These are phyloP conservation scores for Drosophila neonasuta DNA, from an alignment of 2,888 invertebrate species.

Conservation along the genomic window DNA sequence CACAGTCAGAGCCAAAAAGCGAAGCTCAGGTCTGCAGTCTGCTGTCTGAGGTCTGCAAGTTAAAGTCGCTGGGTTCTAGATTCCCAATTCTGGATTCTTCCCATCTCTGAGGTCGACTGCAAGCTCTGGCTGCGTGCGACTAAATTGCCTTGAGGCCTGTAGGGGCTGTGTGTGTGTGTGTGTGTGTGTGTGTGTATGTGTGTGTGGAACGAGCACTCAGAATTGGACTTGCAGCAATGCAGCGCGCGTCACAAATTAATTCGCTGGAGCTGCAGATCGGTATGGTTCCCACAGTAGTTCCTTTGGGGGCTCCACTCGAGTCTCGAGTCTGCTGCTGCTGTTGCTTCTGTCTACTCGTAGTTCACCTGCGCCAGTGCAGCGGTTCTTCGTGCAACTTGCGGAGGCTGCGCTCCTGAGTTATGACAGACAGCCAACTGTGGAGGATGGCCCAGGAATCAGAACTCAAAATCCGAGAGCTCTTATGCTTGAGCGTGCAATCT, in stretches of 20 bases:
- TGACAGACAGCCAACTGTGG: conserved; percentile 72
- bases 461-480: conserved; percentile 47
- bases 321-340: background rate
- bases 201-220: conserved; percentile 49
- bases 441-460: conserved; percentile 36
- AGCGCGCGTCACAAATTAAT: conserved; percentile 78
- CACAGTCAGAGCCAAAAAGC: conserved; percentile 15
- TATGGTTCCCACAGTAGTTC: conserved; percentile 75
- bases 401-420: conserved; percentile 71
- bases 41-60: conserved; percentile 8
- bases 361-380: conserved; percentile 78
- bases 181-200: conserved; percentile 5
- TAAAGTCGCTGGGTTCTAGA: conserved; percentile 2
- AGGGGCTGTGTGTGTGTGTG: conserved; percentile 9
- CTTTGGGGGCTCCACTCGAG: conserved; percentile 30
- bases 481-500: conserved; percentile 71
- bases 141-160: conserved; percentile 71
- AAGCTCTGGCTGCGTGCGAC: conserved; percentile 53
- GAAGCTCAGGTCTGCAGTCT: conserved; percentile 4
- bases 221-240: conserved; percentile 47
- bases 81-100: conserved; percentile 18
- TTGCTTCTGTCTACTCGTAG: conserved; percentile 44
- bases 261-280: conserved; percentile 67
- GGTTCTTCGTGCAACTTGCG: conserved; percentile 58
- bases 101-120: conserved; percentile 40